Evolutionary conservation across 2,113 vertebrate genomes (phyloP).

Genomic region (Cryptomyrus ogoouensis): DNA sequence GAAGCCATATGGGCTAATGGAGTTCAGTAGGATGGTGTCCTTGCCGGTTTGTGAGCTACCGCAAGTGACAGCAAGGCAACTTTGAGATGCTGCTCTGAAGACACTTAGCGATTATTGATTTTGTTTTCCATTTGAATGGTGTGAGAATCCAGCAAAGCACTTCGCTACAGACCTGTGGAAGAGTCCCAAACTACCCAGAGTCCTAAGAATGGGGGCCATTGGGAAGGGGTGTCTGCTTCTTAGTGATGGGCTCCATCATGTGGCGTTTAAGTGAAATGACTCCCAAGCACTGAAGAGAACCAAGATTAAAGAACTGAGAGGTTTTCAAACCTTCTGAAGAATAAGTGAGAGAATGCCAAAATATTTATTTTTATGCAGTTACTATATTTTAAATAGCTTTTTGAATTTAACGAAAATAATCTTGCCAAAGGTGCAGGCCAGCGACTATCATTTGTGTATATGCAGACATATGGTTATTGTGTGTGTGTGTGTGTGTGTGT

Average conservation of each 20-base stretch:
- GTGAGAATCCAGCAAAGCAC: background rate
- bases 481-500: no score
- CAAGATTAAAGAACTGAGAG: slow-evolving; percentile 65
- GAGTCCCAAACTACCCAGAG: background rate
- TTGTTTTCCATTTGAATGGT: background rate
- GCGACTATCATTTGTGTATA: background rate
- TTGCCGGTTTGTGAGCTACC: background rate
- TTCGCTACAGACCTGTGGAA: background rate
- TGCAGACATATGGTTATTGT: background rate
- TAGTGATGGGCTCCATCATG: background rate
- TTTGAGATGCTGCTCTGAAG: background rate
- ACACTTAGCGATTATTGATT: background rate
- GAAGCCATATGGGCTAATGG: background rate
- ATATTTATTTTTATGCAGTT: slow-evolving; percentile 99
- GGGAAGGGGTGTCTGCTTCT: background rate
- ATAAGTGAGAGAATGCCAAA: slow-evolving; percentile 81
- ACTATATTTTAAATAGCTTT: slow-evolving; percentile 99
- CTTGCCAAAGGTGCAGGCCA: slow-evolving; percentile 90
- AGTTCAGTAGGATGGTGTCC: background rate
- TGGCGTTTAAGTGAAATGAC: background rate
- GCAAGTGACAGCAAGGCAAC: background rate
- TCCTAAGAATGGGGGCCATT: background rate
- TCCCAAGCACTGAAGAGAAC: slow-evolving; percentile 62
- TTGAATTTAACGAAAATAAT: slow-evolving; percentile 92
- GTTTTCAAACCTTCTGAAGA: slow-evolving; percentile 48